phyloP scores from a whole-genome alignment of 2,113 vertebrate species.

The Alexandromys fortis region DNA sequence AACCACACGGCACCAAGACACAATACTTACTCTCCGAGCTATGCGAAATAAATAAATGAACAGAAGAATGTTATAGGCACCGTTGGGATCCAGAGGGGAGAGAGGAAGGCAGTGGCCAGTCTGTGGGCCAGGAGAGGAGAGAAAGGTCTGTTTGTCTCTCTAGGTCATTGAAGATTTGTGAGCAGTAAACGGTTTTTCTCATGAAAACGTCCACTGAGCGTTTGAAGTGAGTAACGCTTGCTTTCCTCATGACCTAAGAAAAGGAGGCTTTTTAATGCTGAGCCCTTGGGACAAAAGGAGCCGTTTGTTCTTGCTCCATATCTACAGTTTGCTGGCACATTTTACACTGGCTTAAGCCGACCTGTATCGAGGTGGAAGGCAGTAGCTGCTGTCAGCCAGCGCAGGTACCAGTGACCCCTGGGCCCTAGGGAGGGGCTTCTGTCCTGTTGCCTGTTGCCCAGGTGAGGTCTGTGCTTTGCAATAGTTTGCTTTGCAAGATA shows the following conservation, averaged over 20 bases:
- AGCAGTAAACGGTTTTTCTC: constrained; percentile 72
- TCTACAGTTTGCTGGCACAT: constrained; percentile 58
- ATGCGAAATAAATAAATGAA: constrained; percentile 60
- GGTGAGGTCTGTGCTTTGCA: constrained; percentile 42
- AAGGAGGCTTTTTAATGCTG: constrained; percentile 62
- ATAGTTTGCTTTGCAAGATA: constrained; percentile 26
- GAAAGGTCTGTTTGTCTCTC: not conserved
- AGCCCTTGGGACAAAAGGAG: constrained; percentile 46
- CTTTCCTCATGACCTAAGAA: constrained; percentile 56
- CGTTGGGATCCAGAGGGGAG: not conserved
- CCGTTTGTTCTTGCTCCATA: constrained; percentile 63
- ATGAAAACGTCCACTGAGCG: constrained; percentile 73
- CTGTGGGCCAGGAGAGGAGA: not conserved
- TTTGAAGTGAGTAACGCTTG: constrained; percentile 65
- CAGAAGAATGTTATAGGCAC: not conserved
- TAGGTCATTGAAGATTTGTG: constrained; percentile 64
- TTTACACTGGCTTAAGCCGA: not conserved
- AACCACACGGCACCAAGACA: constrained; percentile 52
- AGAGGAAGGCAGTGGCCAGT: not conserved
- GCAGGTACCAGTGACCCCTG: not conserved
- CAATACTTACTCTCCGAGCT: constrained; percentile 38
- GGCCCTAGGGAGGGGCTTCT: not conserved
- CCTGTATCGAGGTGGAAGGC: constrained; percentile 51
- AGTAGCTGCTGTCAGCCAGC: not conserved
- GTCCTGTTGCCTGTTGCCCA: not conserved